phyloP scores from a whole-genome alignment of 2,113 vertebrate genomes.

The Sphyrna mokarran region DNA sequence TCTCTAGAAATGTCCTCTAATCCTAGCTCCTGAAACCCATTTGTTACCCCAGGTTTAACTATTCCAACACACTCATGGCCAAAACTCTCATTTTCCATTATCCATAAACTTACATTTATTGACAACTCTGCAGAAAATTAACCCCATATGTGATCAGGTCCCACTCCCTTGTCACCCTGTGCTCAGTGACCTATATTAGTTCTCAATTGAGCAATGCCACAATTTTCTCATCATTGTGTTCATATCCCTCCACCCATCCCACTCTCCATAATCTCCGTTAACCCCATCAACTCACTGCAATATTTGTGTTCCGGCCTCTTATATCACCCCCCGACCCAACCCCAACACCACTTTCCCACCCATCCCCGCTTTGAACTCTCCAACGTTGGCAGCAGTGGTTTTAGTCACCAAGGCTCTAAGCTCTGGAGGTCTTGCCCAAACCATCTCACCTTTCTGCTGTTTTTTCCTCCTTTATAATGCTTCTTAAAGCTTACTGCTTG shows the following conservation, averaged over 20 bases:
- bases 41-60: background rate
- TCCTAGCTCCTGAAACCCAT: background rate
- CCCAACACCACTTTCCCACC: too few species aligned
- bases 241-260: background rate
- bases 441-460: background rate
- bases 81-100: background rate
- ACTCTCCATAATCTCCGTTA: background rate
- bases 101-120: background rate
- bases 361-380: background rate
- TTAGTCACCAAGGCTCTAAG: background rate
- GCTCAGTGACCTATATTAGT: background rate
- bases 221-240: background rate
- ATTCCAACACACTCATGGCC: background rate
- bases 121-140: background rate
- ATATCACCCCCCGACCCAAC: too few species aligned
- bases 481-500: background rate
- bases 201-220: background rate
- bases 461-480: background rate
- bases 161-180: background rate
- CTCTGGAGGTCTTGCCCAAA: background rate
- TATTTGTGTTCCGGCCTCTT: background rate
- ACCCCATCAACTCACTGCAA: background rate
- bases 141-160: background rate
- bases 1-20: background rate
- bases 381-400: background rate